A percentile compares a stretch with the other conserved stretches of the same genome.
Conservation (phyloP, 1,140 invertebrate genomes). For the Drosophila sucinea region DNA sequence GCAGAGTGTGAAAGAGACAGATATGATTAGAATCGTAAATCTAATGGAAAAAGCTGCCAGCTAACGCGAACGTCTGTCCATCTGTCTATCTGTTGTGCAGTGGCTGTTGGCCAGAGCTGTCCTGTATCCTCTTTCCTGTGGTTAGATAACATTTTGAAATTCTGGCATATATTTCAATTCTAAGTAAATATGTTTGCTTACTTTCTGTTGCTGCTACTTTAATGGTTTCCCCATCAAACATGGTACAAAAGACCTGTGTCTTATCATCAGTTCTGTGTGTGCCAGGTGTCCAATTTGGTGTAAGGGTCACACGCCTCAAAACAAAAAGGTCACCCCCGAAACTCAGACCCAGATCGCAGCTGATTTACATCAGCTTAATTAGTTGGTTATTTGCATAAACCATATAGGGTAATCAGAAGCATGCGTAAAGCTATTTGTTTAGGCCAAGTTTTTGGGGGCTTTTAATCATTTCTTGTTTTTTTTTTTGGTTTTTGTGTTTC, state of each 20-base stretch:
- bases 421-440: conserved; percentile 74
- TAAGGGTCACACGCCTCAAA: conserved; percentile 47
- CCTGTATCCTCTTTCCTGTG: too few relatives aligned
- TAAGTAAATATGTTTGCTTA: conserved; percentile 10
- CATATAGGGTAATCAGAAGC: conserved; percentile 55
- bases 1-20: conserved; percentile 1
- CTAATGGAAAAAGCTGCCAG: conserved; percentile 63
- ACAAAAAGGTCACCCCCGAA: conserved; percentile 12
- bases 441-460: conserved; percentile 43
- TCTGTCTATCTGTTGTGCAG: not conserved
- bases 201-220: not conserved
- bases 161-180: conserved; percentile 42
- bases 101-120: too few relatives aligned
- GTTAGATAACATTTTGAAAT: not conserved
- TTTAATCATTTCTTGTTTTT: conserved; percentile 42
- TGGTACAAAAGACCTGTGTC: not conserved
- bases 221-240: conserved; percentile 23
- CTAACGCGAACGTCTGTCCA: conserved; percentile 21
- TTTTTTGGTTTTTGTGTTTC: too few relatives aligned
- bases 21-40: conserved; percentile 77
- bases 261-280: conserved; percentile 15
- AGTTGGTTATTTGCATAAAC: conserved; percentile 72
- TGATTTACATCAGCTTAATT: conserved; percentile 76
- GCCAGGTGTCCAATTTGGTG: conserved; percentile 54
- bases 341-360: conserved; percentile 27